Evolutionary conservation across 2,888 invertebrate genomes (phyloP), one percentile per base, ranked within the genome.

Genomic region (Dynastes grantii): DNA sequence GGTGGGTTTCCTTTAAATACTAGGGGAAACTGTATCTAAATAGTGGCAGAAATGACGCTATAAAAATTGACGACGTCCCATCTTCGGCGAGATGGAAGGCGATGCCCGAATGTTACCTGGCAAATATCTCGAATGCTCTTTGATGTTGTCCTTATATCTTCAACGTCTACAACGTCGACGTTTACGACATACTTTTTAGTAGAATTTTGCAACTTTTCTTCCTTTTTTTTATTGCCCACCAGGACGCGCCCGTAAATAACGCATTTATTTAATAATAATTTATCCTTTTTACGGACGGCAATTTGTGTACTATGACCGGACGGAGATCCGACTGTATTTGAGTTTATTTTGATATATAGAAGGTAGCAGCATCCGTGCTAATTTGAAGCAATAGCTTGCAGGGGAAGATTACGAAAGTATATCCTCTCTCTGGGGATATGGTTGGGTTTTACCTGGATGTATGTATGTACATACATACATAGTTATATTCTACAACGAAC

Each of bases 41-140:
- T 83, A 83, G 82, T 83, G 82, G 79, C 80, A 76, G 83, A 80
- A 81, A 82, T 82, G 83, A 81, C 82, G 81, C 78, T 81, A 80
- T 84, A 84, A 84, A 84, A 84, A 82, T 84, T 84, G 83, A 83
- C 81, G 81, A 81, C 81, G 76, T 80, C 78, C 80, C 81, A 81
- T 81, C 77, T 79, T 80, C 80, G 79, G 76, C 79, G 77, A 81
- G 80, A 81, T 81, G 81, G 80, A 80, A 79, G 79, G 70, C 79
- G 76, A 70, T 32, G 53, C 80, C 78, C 77, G 45, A 79, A 53
- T 77, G 80, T 70, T 79, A 80, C 81, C 76, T 76, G 75, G 79
- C 70, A 81, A 76, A 76, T 76, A 76, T 76, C 76, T 76, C 53
- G 55, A 76, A 63, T 22, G 63, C 63, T 49, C 67, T 76, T 76